Evolutionary conservation across 2,113 vertebrate genomes (phyloP).

Genomic region (Sturnus vulgaris): DNA sequence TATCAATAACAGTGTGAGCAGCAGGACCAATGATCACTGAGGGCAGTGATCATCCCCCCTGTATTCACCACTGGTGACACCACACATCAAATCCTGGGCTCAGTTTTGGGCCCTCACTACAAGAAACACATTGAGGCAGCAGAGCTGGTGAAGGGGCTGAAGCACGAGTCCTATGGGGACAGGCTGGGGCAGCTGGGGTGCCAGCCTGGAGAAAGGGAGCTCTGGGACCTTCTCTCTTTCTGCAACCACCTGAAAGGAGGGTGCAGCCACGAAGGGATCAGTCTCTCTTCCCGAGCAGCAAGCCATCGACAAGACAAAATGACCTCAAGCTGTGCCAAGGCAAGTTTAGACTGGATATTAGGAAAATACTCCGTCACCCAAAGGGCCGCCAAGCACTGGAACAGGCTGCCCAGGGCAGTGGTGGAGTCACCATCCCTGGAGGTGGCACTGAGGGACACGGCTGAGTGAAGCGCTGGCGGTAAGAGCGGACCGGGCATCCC

Average conservation of each 20-base stretch:
- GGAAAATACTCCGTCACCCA: neutral
- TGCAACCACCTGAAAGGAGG: neutral
- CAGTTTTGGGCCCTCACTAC: neutral
- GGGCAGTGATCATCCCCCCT: neutral
- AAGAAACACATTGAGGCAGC: too few relatives aligned
- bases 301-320: rapidly evolving
- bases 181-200: neutral
- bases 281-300: neutral
- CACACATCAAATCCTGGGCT: neutral
- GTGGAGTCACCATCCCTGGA: neutral
- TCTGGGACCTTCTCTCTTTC: rapidly evolving
- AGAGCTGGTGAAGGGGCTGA: neutral
- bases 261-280: neutral
- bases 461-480: rapidly evolving
- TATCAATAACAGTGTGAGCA: neutral
- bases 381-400: neutral
- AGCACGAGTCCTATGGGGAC: rapidly evolving
- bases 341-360: neutral
- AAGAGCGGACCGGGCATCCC: rapidly evolving
- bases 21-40: too few relatives aligned
- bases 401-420: neutral
- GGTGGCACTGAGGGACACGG: rapidly evolving
- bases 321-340: neutral
- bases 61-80: neutral
- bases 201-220: neutral